These are phyloP conservation scores for Onychostoma macrolepis DNA, from an alignment of 2,113 vertebrate species.

Conservation along the genomic window DNA sequence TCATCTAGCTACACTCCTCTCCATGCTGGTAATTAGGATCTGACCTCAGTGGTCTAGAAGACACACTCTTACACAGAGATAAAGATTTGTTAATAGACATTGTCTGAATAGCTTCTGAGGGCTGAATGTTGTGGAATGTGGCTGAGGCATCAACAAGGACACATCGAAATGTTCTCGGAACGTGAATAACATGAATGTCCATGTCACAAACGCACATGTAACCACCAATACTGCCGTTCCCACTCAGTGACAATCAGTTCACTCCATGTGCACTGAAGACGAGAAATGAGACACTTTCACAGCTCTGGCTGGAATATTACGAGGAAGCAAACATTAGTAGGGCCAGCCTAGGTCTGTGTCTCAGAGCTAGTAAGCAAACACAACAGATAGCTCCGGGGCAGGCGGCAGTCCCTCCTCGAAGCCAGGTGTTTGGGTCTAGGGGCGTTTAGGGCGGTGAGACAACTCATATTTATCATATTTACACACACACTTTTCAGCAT, in stretches of 20 bases:
- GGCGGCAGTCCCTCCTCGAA: conserved; percentile 39
- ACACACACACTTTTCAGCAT: conserved; percentile 35
- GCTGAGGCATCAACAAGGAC: neutral
- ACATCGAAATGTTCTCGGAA: neutral
- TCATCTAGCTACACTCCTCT: neutral
- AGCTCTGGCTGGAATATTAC: neutral
- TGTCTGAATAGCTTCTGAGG: neutral
- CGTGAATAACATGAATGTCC: neutral
- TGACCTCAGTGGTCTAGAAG: neutral
- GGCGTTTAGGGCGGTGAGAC: conserved; percentile 26
- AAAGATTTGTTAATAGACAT: neutral
- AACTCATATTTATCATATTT: conserved; percentile 43
- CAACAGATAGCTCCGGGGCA: conserved; percentile 35
- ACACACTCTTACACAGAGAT: neutral
- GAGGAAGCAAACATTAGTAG: neutral
- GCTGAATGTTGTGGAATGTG: neutral
- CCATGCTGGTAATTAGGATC: neutral
- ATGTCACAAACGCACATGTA: neutral
- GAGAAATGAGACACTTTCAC: conserved; percentile 36
- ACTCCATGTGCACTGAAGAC: neutral
- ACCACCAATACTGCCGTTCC: neutral
- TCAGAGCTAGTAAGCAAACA: conserved; percentile 27
- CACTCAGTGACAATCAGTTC: neutral
- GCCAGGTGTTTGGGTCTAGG: conserved; percentile 51
- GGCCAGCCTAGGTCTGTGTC: neutral